Evolutionary conservation across 2,888 invertebrate genomes (phyloP).

Genomic region (Mythimna vitellina): DNA sequence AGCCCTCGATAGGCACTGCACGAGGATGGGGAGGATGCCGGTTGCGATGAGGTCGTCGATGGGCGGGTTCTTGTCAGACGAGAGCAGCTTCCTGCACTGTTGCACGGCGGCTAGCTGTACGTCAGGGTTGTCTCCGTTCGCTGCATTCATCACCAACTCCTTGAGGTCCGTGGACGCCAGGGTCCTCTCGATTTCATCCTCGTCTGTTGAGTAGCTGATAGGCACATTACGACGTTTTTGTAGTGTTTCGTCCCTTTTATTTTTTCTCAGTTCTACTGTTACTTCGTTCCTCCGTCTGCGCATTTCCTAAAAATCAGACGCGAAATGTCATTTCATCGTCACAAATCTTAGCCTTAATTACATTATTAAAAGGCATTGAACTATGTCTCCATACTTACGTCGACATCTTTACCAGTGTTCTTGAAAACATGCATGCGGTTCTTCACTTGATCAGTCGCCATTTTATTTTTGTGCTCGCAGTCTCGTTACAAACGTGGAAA

Average conservation of each 20-base stretch:
- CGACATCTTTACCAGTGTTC: constrained; percentile 99
- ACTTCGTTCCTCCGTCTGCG: constrained; percentile 98
- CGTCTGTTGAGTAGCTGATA: constrained; percentile 94
- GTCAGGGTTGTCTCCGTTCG: constrained; percentile 94
- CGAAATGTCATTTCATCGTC: constrained; percentile 54
- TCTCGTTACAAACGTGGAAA: constrained; percentile 79
- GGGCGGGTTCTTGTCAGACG: constrained; percentile 99
- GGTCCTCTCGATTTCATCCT: constrained; percentile 94
- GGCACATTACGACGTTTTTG: constrained; percentile 99
- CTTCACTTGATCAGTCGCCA: constrained; percentile 95
- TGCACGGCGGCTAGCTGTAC: constrained; percentile 98
- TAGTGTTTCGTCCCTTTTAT: constrained; percentile 99
- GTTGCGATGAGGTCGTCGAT: constrained; percentile 98
- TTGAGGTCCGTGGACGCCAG: constrained; percentile 94
- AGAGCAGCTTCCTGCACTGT: constrained; percentile 98
- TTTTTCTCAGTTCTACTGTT: constrained; percentile 98
- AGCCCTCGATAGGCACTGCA: constrained; percentile 96
- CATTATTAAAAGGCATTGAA: constrained; percentile 34
- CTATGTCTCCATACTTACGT: constrained; percentile 93
- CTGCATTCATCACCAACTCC: constrained; percentile 96
- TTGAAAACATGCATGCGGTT: constrained; percentile 98
- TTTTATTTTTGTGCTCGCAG: constrained; percentile 90
- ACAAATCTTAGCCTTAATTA: constrained; percentile 34
- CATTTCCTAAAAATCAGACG: constrained; percentile 94
- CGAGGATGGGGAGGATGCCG: constrained; percentile 98